These are phyloP conservation scores for Prionace glauca DNA, from an alignment of 2,797 vertebrate species.

Conservation along the genomic window DNA sequence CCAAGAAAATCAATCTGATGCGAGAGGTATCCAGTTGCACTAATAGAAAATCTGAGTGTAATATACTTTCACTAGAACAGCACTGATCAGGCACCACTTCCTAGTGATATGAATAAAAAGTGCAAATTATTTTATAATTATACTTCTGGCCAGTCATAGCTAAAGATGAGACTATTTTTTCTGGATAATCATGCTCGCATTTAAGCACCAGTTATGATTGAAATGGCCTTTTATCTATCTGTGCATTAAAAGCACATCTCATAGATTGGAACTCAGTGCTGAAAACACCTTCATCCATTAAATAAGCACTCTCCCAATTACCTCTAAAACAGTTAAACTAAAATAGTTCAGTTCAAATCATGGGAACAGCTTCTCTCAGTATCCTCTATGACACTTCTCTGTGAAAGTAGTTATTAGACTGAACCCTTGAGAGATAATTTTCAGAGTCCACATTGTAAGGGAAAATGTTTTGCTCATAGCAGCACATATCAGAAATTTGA, in stretches of 20 bases:
- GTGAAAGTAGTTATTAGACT: neutral
- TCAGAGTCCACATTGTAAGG: neutral
- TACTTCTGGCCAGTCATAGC: neutral
- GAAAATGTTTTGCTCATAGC: neutral
- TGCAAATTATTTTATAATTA: slow-evolving; percentile 13
- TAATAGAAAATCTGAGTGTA: neutral
- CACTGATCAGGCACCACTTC: neutral
- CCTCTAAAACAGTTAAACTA: neutral
- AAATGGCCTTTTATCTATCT: neutral
- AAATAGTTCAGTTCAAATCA: neutral
- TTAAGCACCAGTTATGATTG: neutral
- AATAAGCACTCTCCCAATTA: neutral
- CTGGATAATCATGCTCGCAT: neutral
- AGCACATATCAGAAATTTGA: too few species aligned
- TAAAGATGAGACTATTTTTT: neutral
- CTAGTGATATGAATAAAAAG: neutral
- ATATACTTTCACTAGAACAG: neutral
- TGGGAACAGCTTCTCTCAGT: neutral
- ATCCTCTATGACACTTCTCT: neutral
- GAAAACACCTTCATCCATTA: neutral
- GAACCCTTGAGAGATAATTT: neutral
- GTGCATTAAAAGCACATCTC: neutral
- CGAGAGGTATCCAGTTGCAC: neutral
- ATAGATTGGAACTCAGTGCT: neutral
- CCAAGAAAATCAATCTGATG: neutral